Evolutionary conservation across 92 coral and sea anemone genomes (phyloP).

Genomic region (Phenganax subtilis): DNA sequence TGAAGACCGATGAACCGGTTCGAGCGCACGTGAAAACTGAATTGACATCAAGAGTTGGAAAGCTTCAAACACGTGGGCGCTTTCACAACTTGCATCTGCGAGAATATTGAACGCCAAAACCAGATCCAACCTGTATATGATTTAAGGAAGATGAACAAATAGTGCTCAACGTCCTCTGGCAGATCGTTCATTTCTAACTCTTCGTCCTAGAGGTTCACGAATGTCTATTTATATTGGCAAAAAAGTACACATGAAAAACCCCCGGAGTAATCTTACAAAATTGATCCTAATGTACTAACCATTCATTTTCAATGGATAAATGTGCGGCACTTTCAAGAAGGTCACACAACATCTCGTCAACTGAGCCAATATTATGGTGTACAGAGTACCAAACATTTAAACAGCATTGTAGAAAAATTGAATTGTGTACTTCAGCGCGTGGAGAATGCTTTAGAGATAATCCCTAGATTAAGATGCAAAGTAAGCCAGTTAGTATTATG

Average conservation of each 20-base stretch:
- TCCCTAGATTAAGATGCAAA: not conserved
- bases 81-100: slow-evolving; percentile 53
- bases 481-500: not conserved
- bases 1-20: not conserved
- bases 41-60: slow-evolving; percentile 18
- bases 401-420: slow-evolving; percentile 21
- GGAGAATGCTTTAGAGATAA: not conserved
- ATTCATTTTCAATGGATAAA: slow-evolving; percentile 3
- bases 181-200: too few species aligned
- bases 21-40: not conserved
- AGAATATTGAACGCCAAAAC: slow-evolving; percentile 78
- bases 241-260: too few species aligned
- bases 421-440: slow-evolving; percentile 22
- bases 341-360: not conserved
- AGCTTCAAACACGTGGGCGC: slow-evolving; percentile 8
- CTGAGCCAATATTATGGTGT: not conserved
- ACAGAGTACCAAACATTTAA: slow-evolving; percentile 29
- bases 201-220: too few species aligned
- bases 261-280: too few species aligned
- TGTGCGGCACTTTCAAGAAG: slow-evolving; percentile 20
- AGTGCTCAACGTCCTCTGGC: too few species aligned
- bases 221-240: not conserved
- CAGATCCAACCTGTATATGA: slow-evolving; percentile 60
- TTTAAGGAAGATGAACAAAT: too few species aligned
- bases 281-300: slow-evolving; percentile 1